These are phyloP conservation scores for Cyanoliseus patagonus DNA, from an alignment of 2,113 vertebrate genomes.

Conservation along the genomic window DNA sequence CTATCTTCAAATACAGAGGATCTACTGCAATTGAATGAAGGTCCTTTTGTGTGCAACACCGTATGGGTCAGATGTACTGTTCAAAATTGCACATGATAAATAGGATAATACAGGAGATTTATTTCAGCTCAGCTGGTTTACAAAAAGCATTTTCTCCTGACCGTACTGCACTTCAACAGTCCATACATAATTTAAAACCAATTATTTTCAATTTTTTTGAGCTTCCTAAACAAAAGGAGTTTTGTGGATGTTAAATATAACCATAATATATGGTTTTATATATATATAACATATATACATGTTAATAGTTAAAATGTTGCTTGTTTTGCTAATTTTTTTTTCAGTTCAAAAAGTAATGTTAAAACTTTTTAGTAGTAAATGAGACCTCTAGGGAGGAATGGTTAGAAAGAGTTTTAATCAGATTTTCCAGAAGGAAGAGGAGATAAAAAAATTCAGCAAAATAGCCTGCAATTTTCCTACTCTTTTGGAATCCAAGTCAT, in stretches of 20 bases:
- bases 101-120: background rate
- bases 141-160: background rate
- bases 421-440: conserved; percentile 4
- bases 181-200: conserved; percentile 71
- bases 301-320: conserved; percentile 75
- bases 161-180: background rate
- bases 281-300: too few species aligned
- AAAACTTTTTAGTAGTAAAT: conserved; percentile 72
- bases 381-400: conserved; percentile 74
- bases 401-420: conserved; percentile 64
- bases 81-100: background rate
- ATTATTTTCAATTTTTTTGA: conserved; percentile 71
- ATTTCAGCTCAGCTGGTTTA: background rate
- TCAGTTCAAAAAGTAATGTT: conserved; percentile 69
- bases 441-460: background rate
- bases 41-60: background rate
- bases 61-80: fast-evolving
- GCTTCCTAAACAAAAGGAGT: conserved; percentile 64
- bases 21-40: background rate
- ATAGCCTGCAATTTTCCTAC: background rate
- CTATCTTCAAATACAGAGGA: background rate
- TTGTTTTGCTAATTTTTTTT: conserved; percentile 64
- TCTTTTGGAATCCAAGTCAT: conserved; percentile 26
- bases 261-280: background rate
- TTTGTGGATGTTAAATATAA: conserved; percentile 70